These are phyloP conservation scores for Sericinus montela DNA, from an alignment of 2,888 invertebrate species.

Conservation along the genomic window DNA sequence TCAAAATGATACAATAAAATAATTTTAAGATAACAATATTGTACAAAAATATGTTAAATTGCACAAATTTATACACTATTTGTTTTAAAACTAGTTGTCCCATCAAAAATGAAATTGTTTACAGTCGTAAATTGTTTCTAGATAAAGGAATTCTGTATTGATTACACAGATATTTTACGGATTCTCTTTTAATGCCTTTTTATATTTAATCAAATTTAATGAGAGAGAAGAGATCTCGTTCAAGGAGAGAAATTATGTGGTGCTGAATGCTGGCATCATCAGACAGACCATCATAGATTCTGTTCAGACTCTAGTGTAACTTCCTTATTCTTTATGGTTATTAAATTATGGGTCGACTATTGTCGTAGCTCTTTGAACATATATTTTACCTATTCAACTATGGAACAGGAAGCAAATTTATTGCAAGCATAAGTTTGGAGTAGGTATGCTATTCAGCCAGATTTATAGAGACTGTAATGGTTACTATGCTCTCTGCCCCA, in stretches of 20 bases:
- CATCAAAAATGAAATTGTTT: too few relatives aligned
- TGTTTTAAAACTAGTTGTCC: too few relatives aligned
- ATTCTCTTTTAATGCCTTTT: not conserved
- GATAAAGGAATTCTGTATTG: too few relatives aligned
- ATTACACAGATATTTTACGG: too few relatives aligned
- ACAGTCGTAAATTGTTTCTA: too few relatives aligned
- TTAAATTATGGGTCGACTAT: constrained; percentile 9
- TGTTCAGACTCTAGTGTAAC: not conserved
- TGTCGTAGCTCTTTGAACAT: constrained; percentile 8
- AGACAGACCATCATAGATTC: not conserved
- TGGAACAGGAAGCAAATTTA: constrained; percentile 10
- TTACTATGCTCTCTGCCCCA: not conserved
- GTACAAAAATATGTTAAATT: too few relatives aligned
- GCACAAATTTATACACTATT: too few relatives aligned
- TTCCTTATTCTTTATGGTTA: not conserved
- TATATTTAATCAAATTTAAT: too few relatives aligned
- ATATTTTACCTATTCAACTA: constrained; percentile 15
- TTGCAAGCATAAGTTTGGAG: constrained; percentile 15
- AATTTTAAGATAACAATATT: too few relatives aligned
- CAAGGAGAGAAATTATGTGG: not conserved
- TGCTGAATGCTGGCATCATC: not conserved
- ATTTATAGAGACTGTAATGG: constrained; percentile 14
- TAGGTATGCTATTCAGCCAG: constrained; percentile 7
- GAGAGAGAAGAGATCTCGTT: too few relatives aligned
- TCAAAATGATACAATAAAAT: too few relatives aligned